A percentile compares a stretch with the other conserved stretches of the same genome.
These are phyloP conservation scores for Gallinago jamesoni DNA, from an alignment of 2,113 vertebrate genomes.

Conservation along the genomic window DNA sequence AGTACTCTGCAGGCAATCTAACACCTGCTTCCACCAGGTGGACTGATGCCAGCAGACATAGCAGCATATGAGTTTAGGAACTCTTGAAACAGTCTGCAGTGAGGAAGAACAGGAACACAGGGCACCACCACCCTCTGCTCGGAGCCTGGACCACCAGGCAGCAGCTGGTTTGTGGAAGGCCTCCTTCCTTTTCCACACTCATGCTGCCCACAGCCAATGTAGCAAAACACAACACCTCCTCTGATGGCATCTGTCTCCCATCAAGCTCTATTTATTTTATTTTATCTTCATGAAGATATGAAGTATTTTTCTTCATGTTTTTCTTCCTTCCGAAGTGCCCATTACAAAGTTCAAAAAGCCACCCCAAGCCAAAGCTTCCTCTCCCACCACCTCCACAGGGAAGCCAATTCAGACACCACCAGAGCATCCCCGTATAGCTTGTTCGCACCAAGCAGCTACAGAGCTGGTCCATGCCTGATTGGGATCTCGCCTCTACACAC, in stretches of 20 bases:
- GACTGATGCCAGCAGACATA: not conserved
- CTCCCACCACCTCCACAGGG: accelerated
- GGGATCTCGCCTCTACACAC: not conserved
- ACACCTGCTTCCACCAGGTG: accelerated
- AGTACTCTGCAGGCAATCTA: accelerated
- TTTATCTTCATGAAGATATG: not conserved
- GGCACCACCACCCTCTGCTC: not conserved
- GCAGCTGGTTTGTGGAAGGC: not conserved
- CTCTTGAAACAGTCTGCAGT: accelerated
- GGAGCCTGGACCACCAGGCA: not conserved
- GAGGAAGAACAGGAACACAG: accelerated
- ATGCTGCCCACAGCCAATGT: too few relatives aligned
- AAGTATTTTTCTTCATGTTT: not conserved
- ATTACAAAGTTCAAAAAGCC: not conserved
- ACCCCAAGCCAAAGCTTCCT: not conserved
- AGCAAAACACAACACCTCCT: not conserved
- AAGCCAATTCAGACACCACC: not conserved
- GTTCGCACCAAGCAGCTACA: not conserved
- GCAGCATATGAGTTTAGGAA: not conserved
- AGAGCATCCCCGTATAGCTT: not conserved
- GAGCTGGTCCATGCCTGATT: not conserved
- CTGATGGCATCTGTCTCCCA: not conserved
- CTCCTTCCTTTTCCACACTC: not conserved
- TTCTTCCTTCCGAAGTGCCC: not conserved
- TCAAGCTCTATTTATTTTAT: not conserved